A percentile compares a stretch with the other conserved stretches of the same genome.
Evolutionary conservation across 1,140 invertebrate genomes (phyloP).

Genomic region (Helicorthomorpha holstii): DNA sequence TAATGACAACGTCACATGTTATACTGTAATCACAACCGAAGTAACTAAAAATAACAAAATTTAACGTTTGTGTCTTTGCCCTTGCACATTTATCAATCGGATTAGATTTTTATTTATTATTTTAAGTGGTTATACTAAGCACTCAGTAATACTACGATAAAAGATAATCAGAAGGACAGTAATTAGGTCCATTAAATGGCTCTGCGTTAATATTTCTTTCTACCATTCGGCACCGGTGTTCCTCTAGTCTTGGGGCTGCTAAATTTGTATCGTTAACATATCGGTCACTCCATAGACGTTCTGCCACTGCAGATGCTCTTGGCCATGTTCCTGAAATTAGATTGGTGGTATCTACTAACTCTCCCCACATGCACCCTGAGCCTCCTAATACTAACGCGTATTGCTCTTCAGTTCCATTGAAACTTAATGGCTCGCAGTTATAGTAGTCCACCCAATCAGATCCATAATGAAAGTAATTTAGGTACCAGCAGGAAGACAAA

Average conservation of each 20-base stretch:
- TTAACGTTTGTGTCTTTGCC: no score
- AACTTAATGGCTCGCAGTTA: conserved; percentile 50
- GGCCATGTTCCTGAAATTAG: conserved; percentile 45
- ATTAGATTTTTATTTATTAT: no score
- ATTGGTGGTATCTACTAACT: conserved; percentile 26
- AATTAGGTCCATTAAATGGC: conserved; percentile 36
- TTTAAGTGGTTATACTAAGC: no score
- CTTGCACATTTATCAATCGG: no score
- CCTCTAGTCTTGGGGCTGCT: conserved; percentile 30
- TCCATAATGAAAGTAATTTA: conserved; percentile 50
- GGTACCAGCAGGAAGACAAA: conserved; percentile 67
- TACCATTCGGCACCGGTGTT: conserved; percentile 6
- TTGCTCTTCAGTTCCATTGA: conserved; percentile 22
- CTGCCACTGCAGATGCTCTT: conserved; percentile 60
- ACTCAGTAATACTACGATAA: no score
- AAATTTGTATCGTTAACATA: conserved; percentile 26
- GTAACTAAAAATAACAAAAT: no score
- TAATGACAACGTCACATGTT: no score
- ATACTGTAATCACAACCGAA: no score
- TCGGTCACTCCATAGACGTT: conserved; percentile 55
- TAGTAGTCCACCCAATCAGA: conserved; percentile 64
- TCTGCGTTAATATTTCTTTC: conserved; percentile 55
- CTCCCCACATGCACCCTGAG: conserved; percentile 24
- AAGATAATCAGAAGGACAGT: conserved; percentile 17
- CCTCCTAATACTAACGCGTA: conserved; percentile 21